phyloP scores from a whole-genome alignment of 64 coral and sea anemone genomes.

The Platygyra sinensis region DNA sequence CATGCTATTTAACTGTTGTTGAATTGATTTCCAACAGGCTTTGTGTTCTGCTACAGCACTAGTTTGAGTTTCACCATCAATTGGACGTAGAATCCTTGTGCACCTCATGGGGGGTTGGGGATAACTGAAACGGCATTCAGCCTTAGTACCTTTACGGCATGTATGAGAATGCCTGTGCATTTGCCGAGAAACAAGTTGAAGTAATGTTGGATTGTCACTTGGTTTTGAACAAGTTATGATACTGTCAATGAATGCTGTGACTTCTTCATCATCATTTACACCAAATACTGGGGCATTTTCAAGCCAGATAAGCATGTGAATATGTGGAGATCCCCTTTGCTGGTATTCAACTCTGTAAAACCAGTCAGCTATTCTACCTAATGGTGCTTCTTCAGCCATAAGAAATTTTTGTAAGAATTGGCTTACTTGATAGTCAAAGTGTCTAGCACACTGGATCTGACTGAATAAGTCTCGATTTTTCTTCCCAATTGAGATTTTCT shows the following conservation, averaged over 20 bases:
- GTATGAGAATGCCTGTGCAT: slow-evolving; percentile 18
- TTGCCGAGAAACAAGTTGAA: slow-evolving; percentile 23
- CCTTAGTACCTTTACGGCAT: not conserved
- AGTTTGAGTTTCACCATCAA: not conserved
- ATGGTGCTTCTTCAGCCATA: not conserved
- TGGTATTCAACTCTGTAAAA: slow-evolving; percentile 5
- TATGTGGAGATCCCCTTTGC: slow-evolving; percentile 42
- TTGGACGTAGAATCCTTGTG: not conserved
- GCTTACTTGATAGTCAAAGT: not conserved
- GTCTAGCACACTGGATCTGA: not conserved
- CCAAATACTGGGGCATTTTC: not conserved
- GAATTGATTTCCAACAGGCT: slow-evolving; percentile 13
- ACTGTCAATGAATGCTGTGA: slow-evolving; percentile 36
- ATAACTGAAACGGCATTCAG: slow-evolving; percentile 20
- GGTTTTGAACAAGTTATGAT: slow-evolving; percentile 45
- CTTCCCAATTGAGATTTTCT: too few species aligned
- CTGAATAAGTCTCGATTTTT: too few species aligned
- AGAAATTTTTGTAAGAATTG: not conserved
- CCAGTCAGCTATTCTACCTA: not conserved
- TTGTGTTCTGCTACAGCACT: slow-evolving; percentile 9
- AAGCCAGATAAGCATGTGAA: slow-evolving; percentile 49
- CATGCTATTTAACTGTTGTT: not conserved
- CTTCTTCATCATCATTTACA: not conserved
- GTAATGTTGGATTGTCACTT: slow-evolving; percentile 21
- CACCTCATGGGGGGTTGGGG: slow-evolving; percentile 21